phyloP scores from a whole-genome alignment of 2,797 vertebrate genomes.

The Fratercula arctica region DNA sequence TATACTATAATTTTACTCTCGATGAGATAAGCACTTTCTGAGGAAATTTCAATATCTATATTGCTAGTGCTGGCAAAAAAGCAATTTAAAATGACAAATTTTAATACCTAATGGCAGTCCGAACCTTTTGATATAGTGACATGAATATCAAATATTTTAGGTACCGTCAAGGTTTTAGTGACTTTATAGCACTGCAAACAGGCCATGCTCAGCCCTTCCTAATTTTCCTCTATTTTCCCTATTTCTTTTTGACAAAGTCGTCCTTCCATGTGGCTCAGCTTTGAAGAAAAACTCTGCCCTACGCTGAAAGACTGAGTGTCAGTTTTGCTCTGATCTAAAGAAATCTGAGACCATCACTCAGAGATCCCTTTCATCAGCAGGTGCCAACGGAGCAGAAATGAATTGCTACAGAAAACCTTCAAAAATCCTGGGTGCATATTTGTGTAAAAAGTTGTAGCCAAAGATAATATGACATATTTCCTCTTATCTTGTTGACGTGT shows the following conservation, averaged over 20 bases:
- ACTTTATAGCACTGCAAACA: slow-evolving; percentile 22
- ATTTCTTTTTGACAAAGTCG: background rate
- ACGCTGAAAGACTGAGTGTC: background rate
- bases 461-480: background rate
- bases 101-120: slow-evolving; percentile 73
- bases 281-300: background rate
- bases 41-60: slow-evolving; percentile 79
- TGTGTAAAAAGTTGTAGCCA: background rate
- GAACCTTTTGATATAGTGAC: slow-evolving; percentile 68
- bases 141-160: slow-evolving; percentile 69
- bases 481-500: background rate
- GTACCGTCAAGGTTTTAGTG: slow-evolving; percentile 51
- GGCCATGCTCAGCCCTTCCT: background rate
- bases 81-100: slow-evolving; percentile 78
- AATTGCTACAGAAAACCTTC: background rate
- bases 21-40: slow-evolving; percentile 83
- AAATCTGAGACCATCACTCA: background rate
- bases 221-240: background rate
- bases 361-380: background rate
- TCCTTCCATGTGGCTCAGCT: background rate
- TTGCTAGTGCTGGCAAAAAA: slow-evolving; percentile 72
- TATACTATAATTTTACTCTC: slow-evolving; percentile 79
- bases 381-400: background rate
- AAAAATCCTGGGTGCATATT: background rate
- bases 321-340: slow-evolving; percentile 15